Conservation (phyloP, 2,797 vertebrate species). For the Acrocephalus scirpaceus region DNA sequence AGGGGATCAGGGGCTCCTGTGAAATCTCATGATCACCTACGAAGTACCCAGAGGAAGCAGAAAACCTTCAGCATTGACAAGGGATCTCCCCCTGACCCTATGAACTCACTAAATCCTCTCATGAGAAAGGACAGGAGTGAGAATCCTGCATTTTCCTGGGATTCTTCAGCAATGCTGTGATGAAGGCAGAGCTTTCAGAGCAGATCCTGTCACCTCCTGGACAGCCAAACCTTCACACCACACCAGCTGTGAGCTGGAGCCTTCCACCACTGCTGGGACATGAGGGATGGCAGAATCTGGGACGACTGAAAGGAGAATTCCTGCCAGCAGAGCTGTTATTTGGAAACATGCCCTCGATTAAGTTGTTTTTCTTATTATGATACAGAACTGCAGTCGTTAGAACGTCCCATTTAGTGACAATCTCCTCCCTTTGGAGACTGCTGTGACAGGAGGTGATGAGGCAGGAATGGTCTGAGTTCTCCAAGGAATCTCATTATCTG, state of each 20-base stretch:
- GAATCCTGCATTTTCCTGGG: not conserved
- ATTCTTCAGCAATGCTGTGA: not conserved
- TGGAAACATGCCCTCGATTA: not conserved
- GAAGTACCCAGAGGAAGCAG: not conserved
- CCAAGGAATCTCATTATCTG: not conserved
- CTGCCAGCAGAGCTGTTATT: not conserved
- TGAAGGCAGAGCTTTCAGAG: not conserved
- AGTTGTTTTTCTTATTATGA: not conserved
- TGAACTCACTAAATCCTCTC: not conserved
- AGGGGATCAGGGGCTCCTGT: not conserved
- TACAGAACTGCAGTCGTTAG: not conserved
- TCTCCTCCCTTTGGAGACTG: not conserved
- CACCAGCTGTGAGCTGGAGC: not conserved
- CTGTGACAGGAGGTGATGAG: not conserved
- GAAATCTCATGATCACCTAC: not conserved
- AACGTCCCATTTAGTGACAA: not conserved
- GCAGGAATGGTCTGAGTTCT: not conserved
- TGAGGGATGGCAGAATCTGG: not conserved
- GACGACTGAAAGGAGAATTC: not conserved
- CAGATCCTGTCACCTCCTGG: not conserved
- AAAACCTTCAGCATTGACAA: accelerated
- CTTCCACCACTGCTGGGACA: not conserved
- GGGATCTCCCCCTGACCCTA: not conserved
- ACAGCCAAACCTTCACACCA: not conserved
- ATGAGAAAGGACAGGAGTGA: not conserved